A percentile compares a stretch with the other conserved stretches of the same genome.
Conservation (phyloP, 2,797 vertebrate genomes). For the Nannoperca australis region DNA sequence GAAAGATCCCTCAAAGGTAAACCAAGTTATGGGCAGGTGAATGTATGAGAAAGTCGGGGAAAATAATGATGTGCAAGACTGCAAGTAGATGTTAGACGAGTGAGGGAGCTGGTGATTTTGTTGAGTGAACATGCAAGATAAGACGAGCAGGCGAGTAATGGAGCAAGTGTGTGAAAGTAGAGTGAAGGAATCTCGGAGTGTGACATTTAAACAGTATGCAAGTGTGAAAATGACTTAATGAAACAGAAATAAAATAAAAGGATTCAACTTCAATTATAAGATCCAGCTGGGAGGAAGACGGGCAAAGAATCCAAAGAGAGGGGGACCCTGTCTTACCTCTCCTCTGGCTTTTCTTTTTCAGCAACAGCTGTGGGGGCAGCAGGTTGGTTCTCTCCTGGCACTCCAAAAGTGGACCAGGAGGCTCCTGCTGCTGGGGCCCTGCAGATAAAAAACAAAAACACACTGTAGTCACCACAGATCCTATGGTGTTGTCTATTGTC, state of each 20-base stretch:
- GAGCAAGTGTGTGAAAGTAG: conserved; percentile 32
- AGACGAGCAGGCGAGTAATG: conserved; percentile 15
- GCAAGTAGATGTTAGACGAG: conserved; percentile 14
- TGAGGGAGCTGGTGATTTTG: conserved; percentile 28
- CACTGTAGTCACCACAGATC: conserved; percentile 10
- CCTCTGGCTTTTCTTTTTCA: conserved; percentile 82
- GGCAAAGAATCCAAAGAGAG: background rate
- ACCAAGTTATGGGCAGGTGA: conserved; percentile 35
- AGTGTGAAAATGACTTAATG: conserved; percentile 17
- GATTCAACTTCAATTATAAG: background rate
- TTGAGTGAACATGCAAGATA: conserved; percentile 37
- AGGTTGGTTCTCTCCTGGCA: conserved; percentile 55
- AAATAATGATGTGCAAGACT: conserved; percentile 34
- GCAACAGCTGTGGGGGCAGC: conserved; percentile 46
- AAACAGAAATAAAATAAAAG: conserved; percentile 21
- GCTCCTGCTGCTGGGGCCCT: conserved; percentile 82
- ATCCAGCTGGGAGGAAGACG: conserved; percentile 15
- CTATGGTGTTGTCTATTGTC: background rate
- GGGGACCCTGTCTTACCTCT: conserved; percentile 83
- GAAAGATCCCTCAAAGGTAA: conserved; percentile 44
- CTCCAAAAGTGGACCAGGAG: conserved; percentile 83
- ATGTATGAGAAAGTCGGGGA: conserved; percentile 16
- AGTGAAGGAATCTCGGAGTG: conserved; percentile 30
- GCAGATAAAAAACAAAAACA: conserved; percentile 30
- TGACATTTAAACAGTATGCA: conserved; percentile 29